Base-by-base conservation (phyloP, 53 echinoderm and acorn worm species). In the Apostichopus leukothele region DNA sequence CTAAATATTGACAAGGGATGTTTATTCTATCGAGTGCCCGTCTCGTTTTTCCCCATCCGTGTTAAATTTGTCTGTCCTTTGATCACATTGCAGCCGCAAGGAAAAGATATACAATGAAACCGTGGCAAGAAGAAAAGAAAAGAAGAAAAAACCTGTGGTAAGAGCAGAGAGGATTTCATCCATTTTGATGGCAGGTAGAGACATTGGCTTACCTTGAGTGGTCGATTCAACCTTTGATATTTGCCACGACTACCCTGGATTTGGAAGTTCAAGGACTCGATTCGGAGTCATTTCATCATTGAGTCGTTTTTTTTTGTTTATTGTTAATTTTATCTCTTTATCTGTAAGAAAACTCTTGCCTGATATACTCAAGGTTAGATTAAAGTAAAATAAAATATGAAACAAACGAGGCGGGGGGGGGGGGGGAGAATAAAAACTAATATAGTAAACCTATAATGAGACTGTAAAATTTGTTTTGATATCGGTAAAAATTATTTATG, bases 71-170 rank as follows among this genome's bases (percentile, higher is more conserved):
- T 57, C 74, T 25, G 52, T 83, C 12, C n/a, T 61, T 9, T 88
- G 5, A 25, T 91, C 60, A 25, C 67, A 22, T 75, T 60, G 25
- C 86, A 93, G 93, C 93, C 93, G 50, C 93, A 90, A 71, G 93
- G 93, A 3, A 93, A 93, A 76, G 86, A 75, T 10, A 67, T 90
- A 27, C 53, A 51, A 39, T 39, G 39, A 39, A 39, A 3, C 39
- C 39, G 79, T 79, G 63, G 16, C 63, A 63, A 63, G 39, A 39
- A 39, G 39, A 39, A 39, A 39, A 39, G 39, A 39, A 39, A 11
- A 13, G 63, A 63, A 16, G 11, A 11, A 63, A 63, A 63, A 7
- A 63, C 16, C 16, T 11, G 63, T 63, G 63, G 63, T 63, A 63
- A 63, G 11, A 16, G 63, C 63, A 63, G 16, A 63, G 11, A 63